Conservation (phyloP, 1,140 invertebrate species). For the Apis laboriosa region DNA sequence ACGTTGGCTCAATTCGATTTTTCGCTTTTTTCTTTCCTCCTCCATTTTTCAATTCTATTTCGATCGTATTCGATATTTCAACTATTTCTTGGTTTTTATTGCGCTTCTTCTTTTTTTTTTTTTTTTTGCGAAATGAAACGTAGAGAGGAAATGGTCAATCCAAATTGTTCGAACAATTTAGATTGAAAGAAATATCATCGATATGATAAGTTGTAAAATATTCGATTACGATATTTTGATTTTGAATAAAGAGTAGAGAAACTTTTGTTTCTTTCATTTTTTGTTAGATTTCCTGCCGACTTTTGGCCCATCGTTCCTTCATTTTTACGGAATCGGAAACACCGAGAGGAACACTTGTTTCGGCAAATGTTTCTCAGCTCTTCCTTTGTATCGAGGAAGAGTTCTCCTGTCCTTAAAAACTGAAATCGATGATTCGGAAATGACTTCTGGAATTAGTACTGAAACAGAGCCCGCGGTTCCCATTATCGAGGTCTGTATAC, state of each 20-base stretch:
- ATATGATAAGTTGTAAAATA: neutral
- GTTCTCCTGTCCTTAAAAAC: slow-evolving; percentile 82
- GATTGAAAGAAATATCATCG: neutral
- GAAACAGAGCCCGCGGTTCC: slow-evolving; percentile 77
- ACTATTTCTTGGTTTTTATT: neutral
- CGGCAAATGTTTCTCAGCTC: slow-evolving; percentile 81
- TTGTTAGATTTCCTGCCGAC: slow-evolving; percentile 86
- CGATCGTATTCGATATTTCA: too few relatives aligned
- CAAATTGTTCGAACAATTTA: neutral
- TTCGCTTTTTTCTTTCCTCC: neutral
- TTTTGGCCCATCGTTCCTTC: slow-evolving; percentile 88
- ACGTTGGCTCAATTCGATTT: neutral
- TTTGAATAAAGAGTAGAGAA: too few relatives aligned
- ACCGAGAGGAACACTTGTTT: slow-evolving; percentile 79
- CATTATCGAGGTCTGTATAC: slow-evolving; percentile 76
- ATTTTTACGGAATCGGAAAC: slow-evolving; percentile 85
- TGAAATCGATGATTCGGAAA: slow-evolving; percentile 79
- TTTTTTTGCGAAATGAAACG: neutral
- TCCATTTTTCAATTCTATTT: too few relatives aligned
- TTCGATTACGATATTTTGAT: too few relatives aligned
- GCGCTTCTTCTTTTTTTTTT: neutral
- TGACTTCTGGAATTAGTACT: slow-evolving; percentile 70
- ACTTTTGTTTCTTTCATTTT: neutral
- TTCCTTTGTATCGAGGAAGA: slow-evolving; percentile 82
- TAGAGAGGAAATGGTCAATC: neutral